A percentile compares a stretch with the other conserved stretches of the same genome.
Evolutionary conservation across 1,140 invertebrate species (phyloP).

Genomic region (Drosophila oshimai): DNA sequence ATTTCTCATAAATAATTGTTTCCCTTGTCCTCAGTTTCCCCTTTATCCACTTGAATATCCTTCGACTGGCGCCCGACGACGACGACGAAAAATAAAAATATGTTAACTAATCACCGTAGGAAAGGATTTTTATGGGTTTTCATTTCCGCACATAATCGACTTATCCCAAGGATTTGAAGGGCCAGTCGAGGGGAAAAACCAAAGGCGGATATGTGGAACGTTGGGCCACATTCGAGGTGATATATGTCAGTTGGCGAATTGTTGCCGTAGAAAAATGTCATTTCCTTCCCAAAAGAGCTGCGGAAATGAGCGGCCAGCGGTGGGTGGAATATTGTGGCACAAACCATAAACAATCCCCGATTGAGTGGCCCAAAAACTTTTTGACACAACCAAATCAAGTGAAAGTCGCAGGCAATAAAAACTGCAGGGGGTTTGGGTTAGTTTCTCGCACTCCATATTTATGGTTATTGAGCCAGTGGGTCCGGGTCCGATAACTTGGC

Average conservation of each 20-base stretch:
- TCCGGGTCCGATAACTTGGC: constrained; percentile 36
- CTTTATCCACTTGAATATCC: background rate
- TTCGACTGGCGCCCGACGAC: constrained; percentile 19
- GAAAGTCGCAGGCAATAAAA: constrained; percentile 69
- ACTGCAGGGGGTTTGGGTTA: constrained; percentile 37
- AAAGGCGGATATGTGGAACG: constrained; percentile 79
- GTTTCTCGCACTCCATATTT: constrained; percentile 44
- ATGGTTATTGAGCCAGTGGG: constrained; percentile 59
- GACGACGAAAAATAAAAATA: constrained; percentile 63
- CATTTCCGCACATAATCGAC: constrained; percentile 80
- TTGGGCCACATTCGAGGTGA: constrained; percentile 63
- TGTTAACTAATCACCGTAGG: constrained; percentile 82
- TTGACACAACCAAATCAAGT: constrained; percentile 72
- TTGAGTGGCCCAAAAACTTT: constrained; percentile 52
- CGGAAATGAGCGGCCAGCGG: constrained; percentile 59
- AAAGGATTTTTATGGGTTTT: constrained; percentile 83
- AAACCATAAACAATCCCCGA: constrained; percentile 46
- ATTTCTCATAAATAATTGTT: constrained; percentile 82
- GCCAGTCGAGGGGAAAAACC: constrained; percentile 79
- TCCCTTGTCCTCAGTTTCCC: constrained; percentile 34
- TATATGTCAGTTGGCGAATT: constrained; percentile 61
- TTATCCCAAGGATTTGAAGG: constrained; percentile 48
- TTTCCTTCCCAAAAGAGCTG: constrained; percentile 60
- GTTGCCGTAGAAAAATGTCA: constrained; percentile 68
- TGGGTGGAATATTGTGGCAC: background rate